Evolutionary conservation across 2,797 vertebrate species (phyloP).

Genomic region (Sebastolobus altivelis): DNA sequence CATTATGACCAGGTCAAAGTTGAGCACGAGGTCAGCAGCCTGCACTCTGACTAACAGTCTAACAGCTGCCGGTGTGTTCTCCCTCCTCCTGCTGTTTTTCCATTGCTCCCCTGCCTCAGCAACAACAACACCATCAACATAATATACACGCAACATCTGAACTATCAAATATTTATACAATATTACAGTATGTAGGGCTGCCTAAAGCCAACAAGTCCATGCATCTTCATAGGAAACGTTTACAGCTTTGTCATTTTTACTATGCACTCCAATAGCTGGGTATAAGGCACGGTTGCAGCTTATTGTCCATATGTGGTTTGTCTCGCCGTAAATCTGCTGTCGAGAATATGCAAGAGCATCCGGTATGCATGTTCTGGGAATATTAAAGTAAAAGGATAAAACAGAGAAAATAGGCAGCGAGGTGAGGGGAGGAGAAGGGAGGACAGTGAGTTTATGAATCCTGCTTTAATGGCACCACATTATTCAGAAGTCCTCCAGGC

Average conservation of each 20-base stretch:
- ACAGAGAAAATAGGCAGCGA: constrained; percentile 36
- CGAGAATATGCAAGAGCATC: constrained; percentile 50
- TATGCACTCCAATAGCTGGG: constrained; percentile 34
- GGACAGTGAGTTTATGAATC: constrained; percentile 70
- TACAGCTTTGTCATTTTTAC: constrained; percentile 71
- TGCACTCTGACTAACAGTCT: constrained; percentile 36
- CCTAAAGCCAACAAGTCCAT: constrained; percentile 60
- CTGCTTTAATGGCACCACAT: constrained; percentile 74
- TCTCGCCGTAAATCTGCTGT: constrained; percentile 51
- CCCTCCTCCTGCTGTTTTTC: constrained; percentile 31
- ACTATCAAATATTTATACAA: constrained; percentile 78
- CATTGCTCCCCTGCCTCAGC: constrained; percentile 37
- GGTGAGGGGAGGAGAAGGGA: constrained; percentile 43
- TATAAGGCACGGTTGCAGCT: constrained; percentile 38
- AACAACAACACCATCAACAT: constrained; percentile 66
- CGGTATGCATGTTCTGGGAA: constrained; percentile 57
- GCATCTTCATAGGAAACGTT: constrained; percentile 61
- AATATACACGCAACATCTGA: constrained; percentile 67
- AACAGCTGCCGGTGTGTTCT: constrained; percentile 28
- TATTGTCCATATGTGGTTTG: constrained; percentile 67
- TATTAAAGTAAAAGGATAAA: constrained; percentile 71
- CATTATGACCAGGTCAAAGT: constrained; percentile 48
- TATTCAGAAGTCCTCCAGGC: constrained; percentile 77
- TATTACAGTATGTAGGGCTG: constrained; percentile 51
- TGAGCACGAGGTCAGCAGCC: constrained; percentile 35